Evolutionary conservation across 2,888 invertebrate genomes (phyloP), one percentile per base, ranked within the genome.

Genomic region (Metellina segmentata): DNA sequence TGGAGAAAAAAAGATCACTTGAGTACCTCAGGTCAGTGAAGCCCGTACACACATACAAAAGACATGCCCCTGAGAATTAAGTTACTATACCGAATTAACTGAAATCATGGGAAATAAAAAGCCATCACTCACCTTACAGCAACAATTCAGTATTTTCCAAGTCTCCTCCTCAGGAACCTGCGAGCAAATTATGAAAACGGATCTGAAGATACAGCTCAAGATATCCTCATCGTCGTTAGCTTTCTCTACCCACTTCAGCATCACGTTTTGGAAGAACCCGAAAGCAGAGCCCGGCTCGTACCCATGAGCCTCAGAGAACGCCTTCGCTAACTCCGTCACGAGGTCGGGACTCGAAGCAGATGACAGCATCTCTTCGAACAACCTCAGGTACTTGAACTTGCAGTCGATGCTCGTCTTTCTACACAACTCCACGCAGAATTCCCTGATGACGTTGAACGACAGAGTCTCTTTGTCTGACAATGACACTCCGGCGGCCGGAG

Each of bases 81-180:
- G 1, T 34, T 4, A 34, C 1, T 34, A 34, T 34, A 34, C n/a
- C n/a, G 4, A 34, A 34, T 34, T 34, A 34, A 34, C 1, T 4
- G 1, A 34, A 34, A 34, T 34, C 1, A 34, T 34, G 4, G 34
- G 4, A 34, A 34, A 34, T 34, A 34, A 34, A 34, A 34, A 16
- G 9, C 8, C 49, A 53, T 5, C 72, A 71, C 71, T 89, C 90
- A 93, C 93, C 85, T 90, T 48, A 69, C 85, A 89, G 34, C 83
- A 83, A 72, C 49, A 74, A 61, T 91, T 78, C 51, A 92, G 74
- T 34, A 90, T 77, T 13, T 20, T 51, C 71, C 69, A n/a, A 20
- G 85, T 92, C 19, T 93, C 88, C 81, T 93, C 93, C 16, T 92
- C 91, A 48, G 93, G 85, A 19, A 91, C 48, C 87, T 52, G 82